Base-by-base conservation (phyloP, 2,113 vertebrate genomes). In the Zosterops lateralis region DNA sequence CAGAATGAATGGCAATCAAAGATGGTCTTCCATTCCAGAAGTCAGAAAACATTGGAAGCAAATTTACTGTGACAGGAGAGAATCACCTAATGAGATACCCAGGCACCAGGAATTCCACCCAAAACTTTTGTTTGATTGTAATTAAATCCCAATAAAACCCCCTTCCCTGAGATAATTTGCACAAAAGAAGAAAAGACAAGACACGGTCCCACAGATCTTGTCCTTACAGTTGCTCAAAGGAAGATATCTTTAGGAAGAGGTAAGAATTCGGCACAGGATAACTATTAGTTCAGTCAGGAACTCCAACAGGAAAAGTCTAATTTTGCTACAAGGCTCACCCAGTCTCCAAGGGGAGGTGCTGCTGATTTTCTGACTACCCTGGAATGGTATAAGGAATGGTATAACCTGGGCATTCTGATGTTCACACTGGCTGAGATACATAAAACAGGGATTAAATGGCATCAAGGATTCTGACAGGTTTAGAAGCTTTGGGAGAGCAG, bases 361-460 rank as follows among this genome's bases (percentile, higher is more conserved):
- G n/a, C 21, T 67, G 77, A 16, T 14, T 51, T 92, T 34, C 47
- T 77, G 56, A 56, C 20, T 36, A 0, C 14, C 31, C n/a, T 3
- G 1, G 13, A 78, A 3, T 1, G 10, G 29, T 9, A 21, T 0
- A 34, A 34, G 34, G 34, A 34, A 34, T 34, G 34, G 34, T 34
- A 34, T 34, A 34, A 7, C 1, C 0, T 2, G 2, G 78, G 48
- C 32, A 34, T 34, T 71, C 42, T 50, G 78, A 0, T 15, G 9
- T 14, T 38, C 53, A 71, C 26, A 28, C 22, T 65, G 14, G 7
- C 3, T 72, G 42, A 74, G 36, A 68, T 5, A 17, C 9, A 7
- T 1, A 4, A 78, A 36, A 32, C 4, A 4, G 25, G 25, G 29
- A 88, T 15, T 31, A 42, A 88, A 56, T 10, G 12, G 36, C 50